These are phyloP conservation scores for Bilobella aurantiaca DNA, from an alignment of 1,140 invertebrate species.

Conservation along the genomic window DNA sequence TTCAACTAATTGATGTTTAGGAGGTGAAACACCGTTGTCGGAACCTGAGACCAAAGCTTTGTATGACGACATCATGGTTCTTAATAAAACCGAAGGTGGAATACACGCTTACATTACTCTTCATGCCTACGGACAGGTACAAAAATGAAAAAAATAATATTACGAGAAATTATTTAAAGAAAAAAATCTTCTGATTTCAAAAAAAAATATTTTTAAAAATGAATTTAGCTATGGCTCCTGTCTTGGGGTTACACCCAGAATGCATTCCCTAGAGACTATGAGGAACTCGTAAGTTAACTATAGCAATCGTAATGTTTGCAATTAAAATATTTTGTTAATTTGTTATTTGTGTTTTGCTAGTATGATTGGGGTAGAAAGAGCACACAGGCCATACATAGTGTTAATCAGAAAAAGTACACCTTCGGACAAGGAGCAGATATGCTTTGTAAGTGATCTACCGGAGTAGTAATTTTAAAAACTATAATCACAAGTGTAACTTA, in stretches of 20 bases:
- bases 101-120: not conserved
- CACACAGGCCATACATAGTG: not conserved
- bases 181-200: not conserved
- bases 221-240: conserved; percentile 31
- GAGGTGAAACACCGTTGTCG: not conserved
- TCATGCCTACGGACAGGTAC: conserved; percentile 2
- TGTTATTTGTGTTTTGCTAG: not conserved
- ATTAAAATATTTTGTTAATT: not conserved
- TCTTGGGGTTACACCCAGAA: conserved; percentile 37
- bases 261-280: conserved; percentile 35
- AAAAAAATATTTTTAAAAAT: not conserved
- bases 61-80: not conserved
- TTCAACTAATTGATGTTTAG: not conserved
- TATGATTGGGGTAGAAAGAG: not conserved
- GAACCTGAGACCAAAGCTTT: not conserved
- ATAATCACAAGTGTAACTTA: too few relatives aligned
- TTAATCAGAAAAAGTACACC: not conserved
- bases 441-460: conserved; percentile 8
- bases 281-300: conserved; percentile 34
- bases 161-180: not conserved
- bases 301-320: not conserved
- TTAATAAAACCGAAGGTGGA: not conserved
- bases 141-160: not conserved
- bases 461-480: too few relatives aligned
- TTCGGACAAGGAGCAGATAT: conserved; percentile 16